Base-by-base conservation (phyloP, 2,888 invertebrate species). In the Melanchra persicariae region DNA sequence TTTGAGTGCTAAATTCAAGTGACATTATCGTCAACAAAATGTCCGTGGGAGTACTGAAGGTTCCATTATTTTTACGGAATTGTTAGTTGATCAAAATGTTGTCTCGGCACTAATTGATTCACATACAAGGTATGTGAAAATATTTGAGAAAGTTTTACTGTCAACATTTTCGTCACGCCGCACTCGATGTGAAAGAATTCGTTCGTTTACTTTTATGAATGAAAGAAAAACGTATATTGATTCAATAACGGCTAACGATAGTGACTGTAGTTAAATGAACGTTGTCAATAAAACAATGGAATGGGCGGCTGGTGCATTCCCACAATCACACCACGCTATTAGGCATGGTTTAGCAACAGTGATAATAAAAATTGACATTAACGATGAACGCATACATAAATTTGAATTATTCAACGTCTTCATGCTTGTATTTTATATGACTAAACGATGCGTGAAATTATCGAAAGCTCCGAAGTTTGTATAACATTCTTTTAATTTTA, bases 331-430 rank as follows among this genome's bases (percentile, higher is more conserved):
- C 79, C 72, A 78, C 73, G 73, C 81, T 81, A 85, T 89, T 89
- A 86, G 86, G 70, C 66, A 89, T 77, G 89, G 86, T 84, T 86
- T 85, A 83, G 88, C 86, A 86, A 88, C 77, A 87, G 77, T 84
- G 84, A 85, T 87, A 85, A 85, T 89, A 88, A 89, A 89, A 87
- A 87, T 88, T 88, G 85, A 88, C 87, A 87, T 86, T 87, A 88
- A 87, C 83, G 79, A 85, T 83, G 82, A 84, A 81, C 77, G 74
- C 82, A 77, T 80, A 87, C 84, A 85, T 85, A 87, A 85, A 86
- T 86, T 83, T 85, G 78, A 82, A 87, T 88, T 84, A 86, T 87
- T 86, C 87, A 87, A 85, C 85, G 81, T 76, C 75, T 86, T 84
- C 82, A 85, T 87, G 87, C 85, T 82, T 87, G 83, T 83, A 80